Percentiles rank a stretch among this genome's conserved stretches.
Conservation (phyloP, 2,797 vertebrate genomes). For the Enteromius mattozi region DNA sequence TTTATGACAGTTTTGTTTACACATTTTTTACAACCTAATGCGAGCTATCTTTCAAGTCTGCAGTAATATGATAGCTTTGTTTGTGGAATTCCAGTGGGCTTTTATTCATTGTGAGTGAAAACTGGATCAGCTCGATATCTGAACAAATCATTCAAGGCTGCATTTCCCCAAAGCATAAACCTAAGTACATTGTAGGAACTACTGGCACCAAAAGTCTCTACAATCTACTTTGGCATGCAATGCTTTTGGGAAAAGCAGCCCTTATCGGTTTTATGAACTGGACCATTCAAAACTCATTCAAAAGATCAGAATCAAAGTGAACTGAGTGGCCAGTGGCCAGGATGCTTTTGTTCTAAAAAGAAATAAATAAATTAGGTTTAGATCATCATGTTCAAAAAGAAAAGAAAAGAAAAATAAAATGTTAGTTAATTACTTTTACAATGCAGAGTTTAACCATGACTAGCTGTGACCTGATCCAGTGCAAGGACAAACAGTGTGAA, state of each 20-base stretch:
- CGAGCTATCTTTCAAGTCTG: neutral
- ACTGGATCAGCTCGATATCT: neutral
- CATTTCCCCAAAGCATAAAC: neutral
- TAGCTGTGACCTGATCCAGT: neutral
- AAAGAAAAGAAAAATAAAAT: neutral
- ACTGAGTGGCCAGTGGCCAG: neutral
- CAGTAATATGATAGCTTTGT: neutral
- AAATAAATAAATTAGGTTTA: neutral
- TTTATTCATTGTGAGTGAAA: slow-evolving; percentile 6
- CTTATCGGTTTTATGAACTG: neutral
- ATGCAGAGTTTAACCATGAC: slow-evolving; percentile 7
- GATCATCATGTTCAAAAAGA: neutral
- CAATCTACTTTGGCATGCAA: neutral
- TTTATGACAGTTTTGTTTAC: neutral
- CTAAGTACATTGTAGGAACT: neutral
- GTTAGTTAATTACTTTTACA: slow-evolving; percentile 22
- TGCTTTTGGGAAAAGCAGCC: neutral
- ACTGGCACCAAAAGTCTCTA: neutral
- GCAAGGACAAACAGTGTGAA: neutral
- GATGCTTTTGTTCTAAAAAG: neutral
- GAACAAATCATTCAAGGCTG: slow-evolving; percentile 9
- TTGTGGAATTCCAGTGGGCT: neutral
- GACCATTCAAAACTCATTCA: neutral
- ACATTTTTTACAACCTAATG: neutral
- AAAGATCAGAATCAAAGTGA: neutral